Evolutionary conservation across 1,140 invertebrate genomes (phyloP).

Genomic region (Atta cephalotes): DNA sequence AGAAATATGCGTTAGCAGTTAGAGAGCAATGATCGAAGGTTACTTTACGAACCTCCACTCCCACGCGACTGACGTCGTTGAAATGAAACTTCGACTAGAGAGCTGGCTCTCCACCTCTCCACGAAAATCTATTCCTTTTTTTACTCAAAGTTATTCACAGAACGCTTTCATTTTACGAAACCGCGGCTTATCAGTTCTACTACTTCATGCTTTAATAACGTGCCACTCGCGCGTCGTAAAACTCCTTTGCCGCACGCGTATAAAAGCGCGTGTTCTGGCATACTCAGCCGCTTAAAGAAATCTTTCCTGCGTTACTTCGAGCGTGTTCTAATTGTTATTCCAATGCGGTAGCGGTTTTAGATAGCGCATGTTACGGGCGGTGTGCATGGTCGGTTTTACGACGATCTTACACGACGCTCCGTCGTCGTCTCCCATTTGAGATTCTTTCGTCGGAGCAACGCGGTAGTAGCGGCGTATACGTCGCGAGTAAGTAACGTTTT

Average conservation of each 20-base stretch:
- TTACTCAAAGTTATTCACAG: neutral
- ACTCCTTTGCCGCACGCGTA: constrained; percentile 15
- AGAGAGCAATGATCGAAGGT: neutral
- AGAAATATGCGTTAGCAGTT: constrained; percentile 44
- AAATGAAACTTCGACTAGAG: neutral
- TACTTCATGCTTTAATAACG: constrained; percentile 33
- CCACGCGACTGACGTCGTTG: constrained; percentile 5
- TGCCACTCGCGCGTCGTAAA: constrained; percentile 40
- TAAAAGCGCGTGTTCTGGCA: constrained; percentile 3
- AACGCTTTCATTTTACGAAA: constrained; percentile 9
- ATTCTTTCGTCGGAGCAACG: constrained; percentile 15
- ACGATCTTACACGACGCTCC: constrained; percentile 10
- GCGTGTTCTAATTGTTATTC: constrained; percentile 61
- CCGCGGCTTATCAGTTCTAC: constrained; percentile 24
- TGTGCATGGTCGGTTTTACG: constrained; percentile 38
- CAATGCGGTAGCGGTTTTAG: constrained; percentile 39
- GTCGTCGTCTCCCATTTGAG: constrained; percentile 37
- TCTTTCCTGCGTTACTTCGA: constrained; percentile 27
- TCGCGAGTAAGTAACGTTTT: constrained; percentile 9
- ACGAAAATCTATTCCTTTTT: neutral
- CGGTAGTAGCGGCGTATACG: neutral
- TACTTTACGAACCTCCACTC: constrained; percentile 17
- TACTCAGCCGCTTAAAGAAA: constrained; percentile 4
- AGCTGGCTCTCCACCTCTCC: neutral
- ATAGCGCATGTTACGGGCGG: constrained; percentile 40